Percentiles rank a stretch among this genome's conserved stretches.
Evolutionary conservation across 1,140 invertebrate species (phyloP).

Genomic region (Drosophila trapezifrons): DNA sequence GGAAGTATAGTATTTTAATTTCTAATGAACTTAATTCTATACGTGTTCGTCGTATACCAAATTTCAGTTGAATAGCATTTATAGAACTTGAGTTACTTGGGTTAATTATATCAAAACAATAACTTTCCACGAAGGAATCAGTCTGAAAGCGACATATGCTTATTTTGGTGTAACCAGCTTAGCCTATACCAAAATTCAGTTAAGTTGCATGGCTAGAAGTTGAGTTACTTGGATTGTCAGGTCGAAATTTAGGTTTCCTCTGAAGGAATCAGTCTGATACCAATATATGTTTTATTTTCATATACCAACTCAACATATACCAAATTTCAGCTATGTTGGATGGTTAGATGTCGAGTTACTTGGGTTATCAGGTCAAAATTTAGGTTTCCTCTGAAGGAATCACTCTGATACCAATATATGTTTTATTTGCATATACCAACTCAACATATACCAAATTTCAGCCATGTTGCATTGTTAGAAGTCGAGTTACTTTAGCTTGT

Average conservation of each 20-base stretch:
- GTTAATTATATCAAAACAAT: no score
- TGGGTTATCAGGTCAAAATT: background rate
- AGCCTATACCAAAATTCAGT: slow-evolving; percentile 12
- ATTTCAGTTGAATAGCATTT: no score
- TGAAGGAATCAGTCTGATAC: no score
- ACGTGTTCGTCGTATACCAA: no score
- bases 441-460: slow-evolving; percentile 1
- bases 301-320: no score
- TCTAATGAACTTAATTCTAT: background rate
- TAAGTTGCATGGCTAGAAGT: background rate
- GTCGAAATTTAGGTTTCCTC: no score
- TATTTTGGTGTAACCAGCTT: no score
- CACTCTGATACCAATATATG: background rate
- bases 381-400: background rate
- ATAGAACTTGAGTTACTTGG: slow-evolving; percentile 7
- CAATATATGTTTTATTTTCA: no score
- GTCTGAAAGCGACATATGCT: no score
- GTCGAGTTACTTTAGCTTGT: slow-evolving; percentile 8
- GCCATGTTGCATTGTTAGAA: background rate
- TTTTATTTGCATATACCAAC: background rate
- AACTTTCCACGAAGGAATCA: no score
- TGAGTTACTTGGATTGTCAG: slow-evolving; percentile 10
- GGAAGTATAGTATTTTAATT: background rate
- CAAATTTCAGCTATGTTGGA: background rate
- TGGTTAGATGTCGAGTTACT: background rate